Evolutionary conservation across 2,113 vertebrate species (phyloP).

Genomic region (Entomyzon cyanotis): DNA sequence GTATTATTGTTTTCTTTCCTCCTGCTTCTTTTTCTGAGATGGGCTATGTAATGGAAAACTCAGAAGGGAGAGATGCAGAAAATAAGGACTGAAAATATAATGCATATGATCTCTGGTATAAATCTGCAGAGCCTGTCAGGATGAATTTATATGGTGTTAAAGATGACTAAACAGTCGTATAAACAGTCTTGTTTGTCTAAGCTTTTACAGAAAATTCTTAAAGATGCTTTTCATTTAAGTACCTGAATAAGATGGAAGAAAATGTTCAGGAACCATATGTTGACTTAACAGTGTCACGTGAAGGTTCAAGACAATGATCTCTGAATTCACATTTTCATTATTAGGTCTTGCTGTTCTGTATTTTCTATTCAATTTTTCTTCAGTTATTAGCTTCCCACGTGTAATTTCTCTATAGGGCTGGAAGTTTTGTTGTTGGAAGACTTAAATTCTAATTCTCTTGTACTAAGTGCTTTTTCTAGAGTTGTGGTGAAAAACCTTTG

Average conservation of each 20-base stretch:
- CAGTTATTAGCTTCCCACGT: neutral
- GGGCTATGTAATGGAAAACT: neutral
- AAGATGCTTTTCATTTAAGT: neutral
- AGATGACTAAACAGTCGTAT: neutral
- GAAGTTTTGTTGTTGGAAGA: neutral
- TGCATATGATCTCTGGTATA: neutral
- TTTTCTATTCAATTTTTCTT: neutral
- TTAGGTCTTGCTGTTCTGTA: neutral
- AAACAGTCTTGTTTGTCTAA: neutral
- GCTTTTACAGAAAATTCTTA: neutral
- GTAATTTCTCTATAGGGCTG: neutral
- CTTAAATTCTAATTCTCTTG: neutral
- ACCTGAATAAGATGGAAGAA: neutral
- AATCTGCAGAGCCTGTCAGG: neutral
- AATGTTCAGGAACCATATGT: neutral
- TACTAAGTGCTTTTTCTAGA: neutral
- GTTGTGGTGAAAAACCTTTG: neutral
- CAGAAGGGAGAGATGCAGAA: neutral
- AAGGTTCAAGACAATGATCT: neutral
- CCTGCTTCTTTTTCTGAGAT: neutral
- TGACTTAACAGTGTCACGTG: neutral
- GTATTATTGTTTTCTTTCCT: neutral
- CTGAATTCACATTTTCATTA: neutral
- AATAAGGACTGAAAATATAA: neutral
- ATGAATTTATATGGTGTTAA: neutral